Conservation (phyloP, 2,113 vertebrate species). For the Podiceps cristatus region DNA sequence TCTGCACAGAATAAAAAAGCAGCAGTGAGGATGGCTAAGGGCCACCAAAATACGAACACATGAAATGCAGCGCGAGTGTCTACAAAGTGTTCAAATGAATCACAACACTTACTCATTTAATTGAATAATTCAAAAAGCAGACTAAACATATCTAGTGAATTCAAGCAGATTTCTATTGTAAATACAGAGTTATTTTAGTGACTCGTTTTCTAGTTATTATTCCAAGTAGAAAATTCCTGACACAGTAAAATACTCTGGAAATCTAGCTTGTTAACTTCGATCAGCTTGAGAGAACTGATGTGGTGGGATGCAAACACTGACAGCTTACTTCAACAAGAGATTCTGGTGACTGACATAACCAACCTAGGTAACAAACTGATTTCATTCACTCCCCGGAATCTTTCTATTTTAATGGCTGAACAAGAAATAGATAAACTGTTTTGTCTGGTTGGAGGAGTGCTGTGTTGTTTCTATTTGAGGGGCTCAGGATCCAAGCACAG, state of each 20-base stretch:
- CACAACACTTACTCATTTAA: not conserved
- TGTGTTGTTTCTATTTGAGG: not conserved
- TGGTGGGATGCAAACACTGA: slow-evolving; percentile 25
- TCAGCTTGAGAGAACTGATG: not conserved
- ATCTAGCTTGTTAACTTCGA: slow-evolving; percentile 45
- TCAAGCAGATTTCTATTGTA: not conserved
- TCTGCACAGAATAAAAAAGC: slow-evolving; percentile 76
- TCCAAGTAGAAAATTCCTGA: not conserved
- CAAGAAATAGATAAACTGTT: slow-evolving; percentile 53
- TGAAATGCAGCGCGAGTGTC: not conserved
- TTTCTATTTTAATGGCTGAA: slow-evolving; percentile 52
- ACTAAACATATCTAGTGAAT: slow-evolving; percentile 8
- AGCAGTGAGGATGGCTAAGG: slow-evolving; percentile 27
- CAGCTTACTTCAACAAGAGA: slow-evolving; percentile 29
- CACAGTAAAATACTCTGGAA: not conserved
- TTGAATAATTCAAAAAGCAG: slow-evolving; percentile 7
- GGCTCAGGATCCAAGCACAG: not conserved
- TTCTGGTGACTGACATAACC: slow-evolving; percentile 5
- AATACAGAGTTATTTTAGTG: not conserved
- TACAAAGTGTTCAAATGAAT: slow-evolving; percentile 2
- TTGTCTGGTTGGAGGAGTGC: not conserved
- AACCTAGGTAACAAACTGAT: slow-evolving; percentile 19
- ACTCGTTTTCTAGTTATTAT: not conserved
- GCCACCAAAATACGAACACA: slow-evolving; percentile 12
- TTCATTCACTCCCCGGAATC: slow-evolving; percentile 18